Base-by-base conservation (phyloP, 2,888 invertebrate species). In the Drosophila fulvimacula region DNA sequence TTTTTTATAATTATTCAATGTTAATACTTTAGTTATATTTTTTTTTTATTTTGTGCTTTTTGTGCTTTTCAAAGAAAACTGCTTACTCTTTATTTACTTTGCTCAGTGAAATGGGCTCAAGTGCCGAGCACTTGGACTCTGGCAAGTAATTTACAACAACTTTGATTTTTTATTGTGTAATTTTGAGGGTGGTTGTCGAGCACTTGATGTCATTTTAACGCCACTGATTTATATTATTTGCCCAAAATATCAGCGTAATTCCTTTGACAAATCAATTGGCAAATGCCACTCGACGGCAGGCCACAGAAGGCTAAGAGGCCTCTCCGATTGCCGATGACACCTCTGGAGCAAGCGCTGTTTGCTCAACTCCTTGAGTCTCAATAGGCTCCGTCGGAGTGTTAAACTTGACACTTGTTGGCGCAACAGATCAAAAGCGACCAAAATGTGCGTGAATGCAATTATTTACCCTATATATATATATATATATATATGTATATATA, bases 251-350 rank as follows among this genome's bases (percentile, higher is more conserved):
- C 72, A 81, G 55, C 81, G 81, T 78, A 84, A 84, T 85, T 77
- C 87, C 82, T 88, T 87, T 84, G 87, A 81, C 77, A 88, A 84
- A 87, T 88, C 85, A 85, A 76, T 84, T 64, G 89, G 62, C 65
- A 81, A 73, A 72, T 39, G 66, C 19, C 56, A 69, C 75, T 73
- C 44, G 10, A 62, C 38, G 52, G 30, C 42, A 7, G 15, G 32
- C 57, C 69, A 69, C 88, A 82, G 73, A 85, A 76, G 88, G 82
- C 80, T 55, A 34, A 87, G 88, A 51, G 48, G 39, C 61, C 74
- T 56, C 68, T 84, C 46, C 79, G 69, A 69, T 71, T 71, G 69
- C 63, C 48, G 59, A 52, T 68, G 60, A 75, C 82, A 82, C 82
- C 81, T 86, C 55, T 52, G 52, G 21, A 49, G 39, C 42, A 48